phyloP scores from a whole-genome alignment of 92 coral and sea anemone species.

The Zoanthus sociatus region DNA sequence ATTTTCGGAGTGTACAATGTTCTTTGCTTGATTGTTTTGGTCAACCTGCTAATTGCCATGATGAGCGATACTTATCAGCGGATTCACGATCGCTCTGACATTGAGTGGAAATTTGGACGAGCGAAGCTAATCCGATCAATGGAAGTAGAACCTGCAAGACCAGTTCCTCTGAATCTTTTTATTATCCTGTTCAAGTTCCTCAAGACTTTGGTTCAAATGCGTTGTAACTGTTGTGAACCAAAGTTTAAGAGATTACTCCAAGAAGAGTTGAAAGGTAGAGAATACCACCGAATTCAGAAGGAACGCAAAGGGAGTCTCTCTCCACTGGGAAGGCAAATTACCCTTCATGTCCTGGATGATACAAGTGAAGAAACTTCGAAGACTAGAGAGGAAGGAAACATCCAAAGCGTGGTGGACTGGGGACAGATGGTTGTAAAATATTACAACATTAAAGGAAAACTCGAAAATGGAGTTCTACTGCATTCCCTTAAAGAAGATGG shows the following conservation, averaged over 20 bases:
- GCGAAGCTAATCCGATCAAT: slow-evolving; percentile 90
- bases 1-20: slow-evolving; percentile 93
- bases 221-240: slow-evolving; percentile 81
- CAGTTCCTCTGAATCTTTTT: slow-evolving; percentile 89
- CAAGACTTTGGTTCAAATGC: slow-evolving; percentile 64
- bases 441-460: slow-evolving; percentile 75
- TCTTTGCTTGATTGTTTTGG: slow-evolving; percentile 80
- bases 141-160: slow-evolving; percentile 90
- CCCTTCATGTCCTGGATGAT: slow-evolving; percentile 24
- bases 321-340: slow-evolving; percentile 10
- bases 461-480: background rate
- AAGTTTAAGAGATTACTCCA: slow-evolving; percentile 67
- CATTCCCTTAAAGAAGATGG: background rate
- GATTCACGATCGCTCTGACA: slow-evolving; percentile 88
- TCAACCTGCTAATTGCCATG: slow-evolving; percentile 96
- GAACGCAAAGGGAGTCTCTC: background rate
- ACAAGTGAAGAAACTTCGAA: slow-evolving; percentile 28
- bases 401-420: slow-evolving; percentile 89
- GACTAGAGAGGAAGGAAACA: slow-evolving; percentile 46
- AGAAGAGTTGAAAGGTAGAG: slow-evolving; percentile 43
- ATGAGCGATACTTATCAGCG: slow-evolving; percentile 98
- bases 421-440: slow-evolving; percentile 74
- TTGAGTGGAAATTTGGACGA: slow-evolving; percentile 98
- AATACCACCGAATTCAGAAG: background rate
- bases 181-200: slow-evolving; percentile 70